A percentile compares a stretch with the other conserved stretches of the same genome.
Evolutionary conservation across 2,113 vertebrate genomes (phyloP).

Genomic region (Bambusicola thoracicus): DNA sequence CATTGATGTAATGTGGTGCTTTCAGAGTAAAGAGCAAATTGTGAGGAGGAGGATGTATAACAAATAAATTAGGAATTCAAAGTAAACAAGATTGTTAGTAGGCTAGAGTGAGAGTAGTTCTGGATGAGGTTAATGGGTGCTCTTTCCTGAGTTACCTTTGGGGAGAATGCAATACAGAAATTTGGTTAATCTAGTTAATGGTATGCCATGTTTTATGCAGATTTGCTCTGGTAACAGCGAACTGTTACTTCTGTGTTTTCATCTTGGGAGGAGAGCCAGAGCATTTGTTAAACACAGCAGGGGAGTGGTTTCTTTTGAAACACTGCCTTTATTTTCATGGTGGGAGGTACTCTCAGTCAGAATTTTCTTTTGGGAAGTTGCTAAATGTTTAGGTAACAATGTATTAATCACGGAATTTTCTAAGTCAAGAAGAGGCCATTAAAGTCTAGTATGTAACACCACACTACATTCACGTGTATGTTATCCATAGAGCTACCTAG

Average conservation of each 20-base stretch:
- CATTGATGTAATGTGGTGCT: background rate
- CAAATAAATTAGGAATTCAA: background rate
- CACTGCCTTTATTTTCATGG: constrained; percentile 44
- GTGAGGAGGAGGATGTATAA: background rate
- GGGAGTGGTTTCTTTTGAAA: constrained; percentile 48
- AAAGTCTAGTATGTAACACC: background rate
- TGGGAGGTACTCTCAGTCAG: constrained; percentile 34
- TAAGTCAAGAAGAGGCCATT: background rate
- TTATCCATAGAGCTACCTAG: background rate
- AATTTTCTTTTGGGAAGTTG: background rate
- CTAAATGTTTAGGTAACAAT: background rate
- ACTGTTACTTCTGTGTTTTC: constrained; percentile 43
- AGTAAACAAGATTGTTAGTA: background rate
- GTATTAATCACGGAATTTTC: background rate
- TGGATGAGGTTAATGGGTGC: background rate
- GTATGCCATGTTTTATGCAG: background rate
- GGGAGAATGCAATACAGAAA: background rate
- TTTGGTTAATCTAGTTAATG: background rate
- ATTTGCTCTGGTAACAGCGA: background rate
- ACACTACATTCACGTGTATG: background rate
- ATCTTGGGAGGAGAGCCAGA: constrained; percentile 28
- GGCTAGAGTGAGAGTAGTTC: background rate
- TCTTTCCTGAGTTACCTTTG: background rate
- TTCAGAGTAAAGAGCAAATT: background rate
- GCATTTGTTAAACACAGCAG: constrained; percentile 54